phyloP scores from a whole-genome alignment of 2,113 vertebrate species.

The Ondatra zibethicus region DNA sequence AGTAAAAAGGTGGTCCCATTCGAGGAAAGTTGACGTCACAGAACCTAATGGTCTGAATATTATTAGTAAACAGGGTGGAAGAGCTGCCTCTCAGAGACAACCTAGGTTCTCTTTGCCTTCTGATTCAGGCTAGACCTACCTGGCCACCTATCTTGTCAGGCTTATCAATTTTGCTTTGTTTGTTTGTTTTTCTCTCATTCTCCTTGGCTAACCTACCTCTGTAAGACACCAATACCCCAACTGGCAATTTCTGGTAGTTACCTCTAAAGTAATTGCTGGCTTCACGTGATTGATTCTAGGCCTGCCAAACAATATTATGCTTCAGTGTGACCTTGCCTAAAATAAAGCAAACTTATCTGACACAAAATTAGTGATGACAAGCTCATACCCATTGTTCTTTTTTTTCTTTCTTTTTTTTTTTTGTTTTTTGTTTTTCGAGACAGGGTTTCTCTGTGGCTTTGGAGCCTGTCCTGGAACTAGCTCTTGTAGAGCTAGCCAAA shows the following conservation, averaged over 20 bases:
- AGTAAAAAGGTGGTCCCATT: not conserved
- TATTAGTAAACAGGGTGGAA: not conserved
- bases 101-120: not conserved
- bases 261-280: not conserved
- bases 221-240: not conserved
- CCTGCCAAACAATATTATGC: not conserved
- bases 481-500: too few relatives aligned
- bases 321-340: not conserved
- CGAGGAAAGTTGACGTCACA: not conserved
- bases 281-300: not conserved
- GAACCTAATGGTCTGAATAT: not conserved
- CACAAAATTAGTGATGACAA: not conserved
- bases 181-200: not conserved
- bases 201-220: not conserved
- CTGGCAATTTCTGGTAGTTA: not conserved
- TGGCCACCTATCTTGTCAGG: not conserved
- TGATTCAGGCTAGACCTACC: not conserved
- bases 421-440: too few relatives aligned
- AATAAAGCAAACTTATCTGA: conserved; percentile 13
- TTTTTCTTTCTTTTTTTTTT: too few relatives aligned
- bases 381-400: too few relatives aligned
- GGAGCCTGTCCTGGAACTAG: too few relatives aligned
- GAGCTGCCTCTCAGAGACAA: not conserved
- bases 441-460: too few relatives aligned
- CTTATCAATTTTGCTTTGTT: not conserved